phyloP scores from a whole-genome alignment of 2,888 invertebrate species.

The Cheilosia impressa region DNA sequence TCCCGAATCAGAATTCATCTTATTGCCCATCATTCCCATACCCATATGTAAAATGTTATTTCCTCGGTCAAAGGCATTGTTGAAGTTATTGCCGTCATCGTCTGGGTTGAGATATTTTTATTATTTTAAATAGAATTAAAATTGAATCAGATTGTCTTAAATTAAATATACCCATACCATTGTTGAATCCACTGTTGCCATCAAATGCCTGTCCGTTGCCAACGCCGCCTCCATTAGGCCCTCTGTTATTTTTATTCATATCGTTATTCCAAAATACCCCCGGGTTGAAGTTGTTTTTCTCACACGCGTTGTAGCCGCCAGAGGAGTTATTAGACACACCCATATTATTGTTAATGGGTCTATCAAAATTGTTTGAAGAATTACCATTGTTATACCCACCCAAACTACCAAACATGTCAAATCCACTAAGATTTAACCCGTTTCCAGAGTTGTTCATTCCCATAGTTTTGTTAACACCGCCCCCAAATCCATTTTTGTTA shows the following conservation, averaged over 20 bases:
- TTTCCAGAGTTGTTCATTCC: slow-evolving; percentile 79
- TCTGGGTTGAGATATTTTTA: slow-evolving; percentile 35
- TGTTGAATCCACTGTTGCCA: slow-evolving; percentile 78
- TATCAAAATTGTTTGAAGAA: slow-evolving; percentile 76
- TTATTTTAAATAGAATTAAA: slow-evolving; percentile 27
- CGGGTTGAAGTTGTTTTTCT: slow-evolving; percentile 49
- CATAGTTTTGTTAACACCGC: slow-evolving; percentile 74
- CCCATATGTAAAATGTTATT: slow-evolving; percentile 60
- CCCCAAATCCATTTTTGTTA: slow-evolving; percentile 68
- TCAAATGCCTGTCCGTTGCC: slow-evolving; percentile 48
- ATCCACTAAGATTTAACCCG: slow-evolving; percentile 79
- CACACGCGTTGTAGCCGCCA: slow-evolving; percentile 31
- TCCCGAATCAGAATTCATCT: slow-evolving; percentile 28
- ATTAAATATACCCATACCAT: slow-evolving; percentile 80
- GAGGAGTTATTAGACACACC: slow-evolving; percentile 37
- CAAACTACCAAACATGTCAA: slow-evolving; percentile 80
- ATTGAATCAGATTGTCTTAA: slow-evolving; percentile 73
- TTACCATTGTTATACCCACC: slow-evolving; percentile 79
- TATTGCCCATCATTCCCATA: slow-evolving; percentile 42
- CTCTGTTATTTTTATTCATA: slow-evolving; percentile 53
- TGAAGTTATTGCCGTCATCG: slow-evolving; percentile 74
- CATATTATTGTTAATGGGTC: slow-evolving; percentile 40
- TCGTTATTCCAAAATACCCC: slow-evolving; percentile 63
- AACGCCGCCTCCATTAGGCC: slow-evolving; percentile 42
- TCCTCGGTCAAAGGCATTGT: slow-evolving; percentile 64